A percentile compares a stretch with the other conserved stretches of the same genome.
phyloP scores from a whole-genome alignment of 2,797 vertebrate species.

The Sphenopsis melanotis region DNA sequence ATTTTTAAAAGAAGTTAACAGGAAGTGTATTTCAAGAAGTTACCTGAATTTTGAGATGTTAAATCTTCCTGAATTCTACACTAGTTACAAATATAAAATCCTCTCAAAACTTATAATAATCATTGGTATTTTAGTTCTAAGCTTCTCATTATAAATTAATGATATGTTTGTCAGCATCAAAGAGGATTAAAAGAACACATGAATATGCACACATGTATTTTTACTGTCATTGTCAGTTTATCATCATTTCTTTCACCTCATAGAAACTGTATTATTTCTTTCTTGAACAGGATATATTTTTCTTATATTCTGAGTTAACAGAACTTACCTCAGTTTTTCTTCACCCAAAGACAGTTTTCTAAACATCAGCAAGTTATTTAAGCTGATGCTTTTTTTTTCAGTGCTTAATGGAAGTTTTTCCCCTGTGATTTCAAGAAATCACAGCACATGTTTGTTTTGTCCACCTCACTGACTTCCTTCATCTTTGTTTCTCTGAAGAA shows the following conservation, averaged over 20 bases:
- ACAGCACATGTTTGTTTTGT: background rate
- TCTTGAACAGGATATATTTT: background rate
- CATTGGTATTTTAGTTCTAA: background rate
- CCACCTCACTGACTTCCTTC: background rate
- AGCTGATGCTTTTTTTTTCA: background rate
- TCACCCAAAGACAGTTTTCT: background rate
- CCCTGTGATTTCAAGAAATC: background rate
- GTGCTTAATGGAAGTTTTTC: background rate
- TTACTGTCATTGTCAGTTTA: background rate
- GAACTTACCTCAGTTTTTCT: background rate
- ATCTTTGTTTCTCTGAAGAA: background rate
- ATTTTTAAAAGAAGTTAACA: background rate
- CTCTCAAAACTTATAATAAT: background rate
- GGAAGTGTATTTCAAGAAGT: background rate
- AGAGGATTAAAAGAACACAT: background rate
- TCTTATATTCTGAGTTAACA: background rate
- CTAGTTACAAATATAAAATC: background rate
- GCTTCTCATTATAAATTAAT: background rate
- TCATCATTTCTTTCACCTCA: background rate
- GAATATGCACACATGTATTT: rapidly evolving
- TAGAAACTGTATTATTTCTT: background rate
- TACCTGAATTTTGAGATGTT: background rate
- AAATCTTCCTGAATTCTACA: background rate
- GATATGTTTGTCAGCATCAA: background rate
- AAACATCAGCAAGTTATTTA: background rate